Evolutionary conservation across 2,797 vertebrate species (phyloP).

Genomic region (Enteromius paludinosus): DNA sequence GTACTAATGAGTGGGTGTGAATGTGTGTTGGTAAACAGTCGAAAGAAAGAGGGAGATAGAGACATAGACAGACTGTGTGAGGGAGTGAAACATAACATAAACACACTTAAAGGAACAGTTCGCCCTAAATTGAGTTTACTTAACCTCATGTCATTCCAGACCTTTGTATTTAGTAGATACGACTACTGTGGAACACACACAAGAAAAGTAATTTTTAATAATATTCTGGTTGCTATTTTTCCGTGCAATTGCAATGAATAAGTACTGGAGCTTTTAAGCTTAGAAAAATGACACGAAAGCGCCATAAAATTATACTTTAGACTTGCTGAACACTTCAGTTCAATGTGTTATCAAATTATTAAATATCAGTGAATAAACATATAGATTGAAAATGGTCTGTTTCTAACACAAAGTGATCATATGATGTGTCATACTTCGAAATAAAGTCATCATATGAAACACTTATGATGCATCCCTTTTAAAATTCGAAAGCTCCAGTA

Average conservation of each 20-base stretch:
- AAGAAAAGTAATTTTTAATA: not conserved
- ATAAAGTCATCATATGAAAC: not conserved
- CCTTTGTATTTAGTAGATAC: not conserved
- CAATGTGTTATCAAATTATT: not conserved
- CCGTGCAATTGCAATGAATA: not conserved
- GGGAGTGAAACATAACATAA: slow-evolving; percentile 22
- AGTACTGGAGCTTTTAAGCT: not conserved
- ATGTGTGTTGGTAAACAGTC: slow-evolving; percentile 46
- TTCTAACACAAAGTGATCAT: not conserved
- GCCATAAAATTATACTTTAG: not conserved
- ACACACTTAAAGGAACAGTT: slow-evolving; percentile 28
- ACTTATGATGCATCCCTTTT: not conserved
- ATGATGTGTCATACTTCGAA: not conserved
- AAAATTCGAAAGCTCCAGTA: not conserved
- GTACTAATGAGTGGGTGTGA: slow-evolving; percentile 51
- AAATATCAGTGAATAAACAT: not conserved
- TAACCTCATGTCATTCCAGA: not conserved
- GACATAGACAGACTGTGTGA: slow-evolving; percentile 9
- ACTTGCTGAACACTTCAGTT: not conserved
- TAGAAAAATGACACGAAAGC: not conserved
- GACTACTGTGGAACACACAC: not conserved
- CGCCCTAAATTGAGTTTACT: not conserved
- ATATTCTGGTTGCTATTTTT: not conserved
- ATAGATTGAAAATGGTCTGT: not conserved
- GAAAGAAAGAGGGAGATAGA: slow-evolving; percentile 15